Conservation (phyloP, 2,797 vertebrate genomes). For the Hoplostethus atlanticus region DNA sequence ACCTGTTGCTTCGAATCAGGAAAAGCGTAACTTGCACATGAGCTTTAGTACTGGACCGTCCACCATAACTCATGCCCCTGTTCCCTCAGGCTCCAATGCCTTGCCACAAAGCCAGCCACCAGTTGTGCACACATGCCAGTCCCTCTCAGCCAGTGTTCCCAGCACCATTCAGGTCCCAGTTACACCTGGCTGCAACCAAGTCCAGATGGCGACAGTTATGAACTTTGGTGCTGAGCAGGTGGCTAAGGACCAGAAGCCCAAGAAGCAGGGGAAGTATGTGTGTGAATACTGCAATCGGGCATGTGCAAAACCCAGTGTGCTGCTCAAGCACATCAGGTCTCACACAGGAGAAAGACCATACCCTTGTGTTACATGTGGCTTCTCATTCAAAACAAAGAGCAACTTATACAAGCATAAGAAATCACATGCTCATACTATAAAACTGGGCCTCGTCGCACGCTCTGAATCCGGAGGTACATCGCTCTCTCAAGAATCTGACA, state of each 20-base stretch:
- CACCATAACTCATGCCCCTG: constrained; percentile 84
- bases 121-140: constrained; percentile 89
- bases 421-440: constrained; percentile 97
- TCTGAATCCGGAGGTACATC: constrained; percentile 90
- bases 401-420: constrained; percentile 99
- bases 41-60: constrained; percentile 88
- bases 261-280: constrained; percentile 97
- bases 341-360: constrained; percentile 98
- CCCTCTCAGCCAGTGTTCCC: constrained; percentile 88
- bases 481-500: constrained; percentile 94
- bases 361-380: constrained; percentile 96
- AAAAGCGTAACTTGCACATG: constrained; percentile 88
- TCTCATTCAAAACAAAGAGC: constrained; percentile 99
- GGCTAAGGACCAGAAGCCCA: constrained; percentile 96
- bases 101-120: constrained; percentile 92
- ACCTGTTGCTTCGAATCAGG: constrained; percentile 80
- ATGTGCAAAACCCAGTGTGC: constrained; percentile 98
- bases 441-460: constrained; percentile 92
- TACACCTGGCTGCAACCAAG: constrained; percentile 88
- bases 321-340: constrained; percentile 97
- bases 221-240: constrained; percentile 90
- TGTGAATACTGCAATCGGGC: constrained; percentile 96
- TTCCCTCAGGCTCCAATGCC: constrained; percentile 87
- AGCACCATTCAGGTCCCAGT: constrained; percentile 90
- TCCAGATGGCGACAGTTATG: constrained; percentile 90